A percentile compares a stretch with the other conserved stretches of the same genome.
Evolutionary conservation across 2,888 invertebrate genomes (phyloP).

Genomic region (Strigamia crassipes): DNA sequence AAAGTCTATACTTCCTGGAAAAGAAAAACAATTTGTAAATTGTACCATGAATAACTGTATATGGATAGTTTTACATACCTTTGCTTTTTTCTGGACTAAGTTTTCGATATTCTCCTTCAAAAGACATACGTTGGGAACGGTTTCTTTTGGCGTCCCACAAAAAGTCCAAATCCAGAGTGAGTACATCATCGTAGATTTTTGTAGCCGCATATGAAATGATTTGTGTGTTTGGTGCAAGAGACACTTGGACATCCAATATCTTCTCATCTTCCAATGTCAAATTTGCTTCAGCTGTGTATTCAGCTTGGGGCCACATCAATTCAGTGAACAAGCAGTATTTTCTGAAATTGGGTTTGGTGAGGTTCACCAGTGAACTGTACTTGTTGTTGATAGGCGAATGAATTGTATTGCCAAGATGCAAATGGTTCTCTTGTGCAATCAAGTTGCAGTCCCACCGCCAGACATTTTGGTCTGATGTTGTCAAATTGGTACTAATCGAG

Average conservation of each 20-base stretch:
- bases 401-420: background rate
- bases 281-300: background rate
- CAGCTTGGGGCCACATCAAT: background rate
- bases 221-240: background rate
- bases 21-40: no score
- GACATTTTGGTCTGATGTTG: background rate
- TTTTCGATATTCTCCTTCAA: conserved; percentile 15
- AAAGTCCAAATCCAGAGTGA: background rate
- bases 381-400: background rate
- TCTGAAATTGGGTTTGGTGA: background rate
- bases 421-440: background rate
- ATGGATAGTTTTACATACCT: no score
- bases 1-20: background rate
- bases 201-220: background rate
- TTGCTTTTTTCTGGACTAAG: background rate
- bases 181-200: background rate
- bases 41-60: no score
- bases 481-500: background rate
- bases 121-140: background rate
- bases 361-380: background rate
- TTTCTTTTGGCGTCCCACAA: conserved; percentile 25
- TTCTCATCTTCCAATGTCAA: conserved; percentile 19
- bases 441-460: background rate
- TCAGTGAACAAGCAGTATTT: background rate
- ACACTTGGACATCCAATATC: background rate